Conservation (phyloP, 2,888 invertebrate genomes). For the Liopterus haemorrhoidalis region DNA sequence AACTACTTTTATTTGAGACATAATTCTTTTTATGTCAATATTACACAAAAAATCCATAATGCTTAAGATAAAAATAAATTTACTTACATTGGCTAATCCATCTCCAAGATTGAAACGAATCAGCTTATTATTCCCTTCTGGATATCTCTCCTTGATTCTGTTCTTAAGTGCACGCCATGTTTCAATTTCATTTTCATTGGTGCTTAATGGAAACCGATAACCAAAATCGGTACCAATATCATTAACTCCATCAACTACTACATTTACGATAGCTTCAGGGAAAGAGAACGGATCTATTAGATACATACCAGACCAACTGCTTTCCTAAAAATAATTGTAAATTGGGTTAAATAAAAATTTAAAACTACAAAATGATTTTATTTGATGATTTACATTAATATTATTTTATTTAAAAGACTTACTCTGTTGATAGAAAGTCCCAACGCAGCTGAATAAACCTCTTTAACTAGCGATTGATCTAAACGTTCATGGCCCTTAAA, state of each 20-base stretch:
- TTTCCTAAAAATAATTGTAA: slow-evolving; percentile 52
- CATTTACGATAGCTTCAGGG: slow-evolving; percentile 64
- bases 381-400: background rate
- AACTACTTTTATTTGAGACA: no score
- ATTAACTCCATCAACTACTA: slow-evolving; percentile 64
- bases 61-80: slow-evolving; percentile 3
- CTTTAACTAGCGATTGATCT: slow-evolving; percentile 59
- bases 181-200: slow-evolving; percentile 59
- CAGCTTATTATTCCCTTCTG: slow-evolving; percentile 55
- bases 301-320: slow-evolving; percentile 63
- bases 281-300: slow-evolving; percentile 66
- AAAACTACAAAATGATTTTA: slow-evolving; percentile 8
- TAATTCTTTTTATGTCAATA: no score
- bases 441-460: slow-evolving; percentile 64
- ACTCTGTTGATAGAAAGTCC: slow-evolving; percentile 70
- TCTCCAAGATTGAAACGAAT: slow-evolving; percentile 60
- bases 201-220: slow-evolving; percentile 53
- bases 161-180: slow-evolving; percentile 55
- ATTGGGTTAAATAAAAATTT: slow-evolving; percentile 10
- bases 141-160: slow-evolving; percentile 56
- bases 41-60: background rate
- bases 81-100: slow-evolving; percentile 58
- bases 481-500: slow-evolving; percentile 62
- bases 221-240: slow-evolving; percentile 50
- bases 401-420: slow-evolving; percentile 1